A percentile compares a stretch with the other conserved stretches of the same genome.
phyloP scores from a whole-genome alignment of 2,797 vertebrate genomes.

The Trachops cirrhosus region DNA sequence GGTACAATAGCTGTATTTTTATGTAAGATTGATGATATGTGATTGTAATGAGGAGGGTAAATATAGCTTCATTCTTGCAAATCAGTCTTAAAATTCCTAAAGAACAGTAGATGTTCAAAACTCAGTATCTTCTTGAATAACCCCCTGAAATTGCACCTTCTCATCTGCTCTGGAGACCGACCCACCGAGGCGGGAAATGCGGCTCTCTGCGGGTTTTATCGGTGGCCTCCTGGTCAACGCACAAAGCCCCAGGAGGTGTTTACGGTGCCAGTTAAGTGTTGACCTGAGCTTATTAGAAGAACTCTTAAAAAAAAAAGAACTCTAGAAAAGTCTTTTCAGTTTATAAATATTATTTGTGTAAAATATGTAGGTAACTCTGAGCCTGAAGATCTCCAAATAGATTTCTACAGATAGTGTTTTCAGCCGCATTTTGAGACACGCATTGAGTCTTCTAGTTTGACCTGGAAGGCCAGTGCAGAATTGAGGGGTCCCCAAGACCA shows the following conservation, averaged over 20 bases:
- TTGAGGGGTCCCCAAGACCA: not conserved
- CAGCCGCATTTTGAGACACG: not conserved
- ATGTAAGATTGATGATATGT: not conserved
- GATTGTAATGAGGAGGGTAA: not conserved
- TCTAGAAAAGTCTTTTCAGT: not conserved
- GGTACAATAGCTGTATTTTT: not conserved
- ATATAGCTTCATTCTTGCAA: not conserved
- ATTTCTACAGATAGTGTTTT: not conserved
- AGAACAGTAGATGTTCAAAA: not conserved
- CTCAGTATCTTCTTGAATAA: not conserved
- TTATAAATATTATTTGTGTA: not conserved
- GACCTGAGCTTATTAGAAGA: not conserved
- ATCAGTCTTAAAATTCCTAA: not conserved
- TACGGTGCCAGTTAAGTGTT: not conserved
- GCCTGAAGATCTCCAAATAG: not conserved
- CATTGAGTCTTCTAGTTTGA: not conserved
- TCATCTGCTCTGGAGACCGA: constrained; percentile 30
- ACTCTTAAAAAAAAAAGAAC: not conserved
- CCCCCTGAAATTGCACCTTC: not conserved
- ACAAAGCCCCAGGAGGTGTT: not conserved
- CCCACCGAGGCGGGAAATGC: not conserved
- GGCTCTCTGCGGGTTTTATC: not conserved
- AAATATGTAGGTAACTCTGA: not conserved
- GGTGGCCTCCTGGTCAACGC: not conserved
- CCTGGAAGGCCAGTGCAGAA: not conserved